Evolutionary conservation across 1,140 invertebrate species (phyloP), one percentile per base, ranked within the genome.

Genomic region (Tetraneura akinire): DNA sequence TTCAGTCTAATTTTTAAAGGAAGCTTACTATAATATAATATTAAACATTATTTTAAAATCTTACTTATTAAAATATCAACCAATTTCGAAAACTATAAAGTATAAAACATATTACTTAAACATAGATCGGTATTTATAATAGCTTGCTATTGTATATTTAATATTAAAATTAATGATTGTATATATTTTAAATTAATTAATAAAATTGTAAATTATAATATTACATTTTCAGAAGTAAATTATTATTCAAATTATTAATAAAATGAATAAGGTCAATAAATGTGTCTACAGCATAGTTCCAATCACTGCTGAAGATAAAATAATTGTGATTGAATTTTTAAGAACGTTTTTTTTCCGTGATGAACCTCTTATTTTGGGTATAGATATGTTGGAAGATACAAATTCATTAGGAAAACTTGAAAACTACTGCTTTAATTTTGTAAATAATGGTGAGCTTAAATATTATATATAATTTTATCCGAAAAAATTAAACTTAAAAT

Each of bases 301-400:
- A 23, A 84, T 87, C 16, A 85, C 82, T 29, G 83, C 83, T 53
- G 84, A 88, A 51, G 88, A 90, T 81, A 86, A 86, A 74, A 85
- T 87, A 0, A 83, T 84, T 21, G 87, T 90, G 0, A 83, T 91
- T 4, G 86, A 87, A 9, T 91, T 91, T 84, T 84, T 91, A 0
- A 86, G 87, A 53, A 86, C 87, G 83, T 90, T 88, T 84, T 92
- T 92, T 87, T 92, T 92, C 86, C 87, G 87, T 21, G 91, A 92
- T 80, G 91, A 92, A 82, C 91, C 91, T 0, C 85, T 92, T n/a
- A 92, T 92, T 84, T 84, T 89, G 9, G 86, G 85, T 64, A 87
- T 92, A 26, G 84, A 88, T 62, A 84, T 92, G 0, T 86, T 92
- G 81, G 89, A 89, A 9, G 88, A 88, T 3, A 87, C 89, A 29